Percentiles rank a stretch among this genome's conserved stretches.
These are phyloP conservation scores for Panulirus ornatus DNA, from an alignment of 1,140 invertebrate genomes.

Conservation along the genomic window DNA sequence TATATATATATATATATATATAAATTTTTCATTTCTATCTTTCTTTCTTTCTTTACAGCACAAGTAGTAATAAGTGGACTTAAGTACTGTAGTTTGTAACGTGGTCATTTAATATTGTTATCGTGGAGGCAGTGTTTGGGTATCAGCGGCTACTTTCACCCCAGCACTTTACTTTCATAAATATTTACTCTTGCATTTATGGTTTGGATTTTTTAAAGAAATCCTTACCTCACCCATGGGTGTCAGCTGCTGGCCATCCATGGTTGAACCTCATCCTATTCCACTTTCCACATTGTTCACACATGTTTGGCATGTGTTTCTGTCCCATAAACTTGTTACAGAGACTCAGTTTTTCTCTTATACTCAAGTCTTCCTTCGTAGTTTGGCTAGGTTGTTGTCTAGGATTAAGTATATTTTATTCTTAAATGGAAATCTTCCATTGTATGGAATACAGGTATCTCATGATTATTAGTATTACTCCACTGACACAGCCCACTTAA, in stretches of 20 bases:
- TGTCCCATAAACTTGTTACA: background rate
- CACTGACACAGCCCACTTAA: too few relatives aligned
- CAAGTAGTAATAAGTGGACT: too few relatives aligned
- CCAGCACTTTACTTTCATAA: background rate
- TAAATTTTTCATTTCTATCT: too few relatives aligned
- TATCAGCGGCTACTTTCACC: background rate
- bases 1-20: too few relatives aligned
- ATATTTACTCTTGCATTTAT: background rate
- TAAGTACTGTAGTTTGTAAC: background rate
- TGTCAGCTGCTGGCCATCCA: conserved; percentile 39
- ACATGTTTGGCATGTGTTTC: background rate
- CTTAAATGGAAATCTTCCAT: background rate
- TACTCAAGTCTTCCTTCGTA: background rate
- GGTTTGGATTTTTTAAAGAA: background rate
- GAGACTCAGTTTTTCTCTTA: background rate
- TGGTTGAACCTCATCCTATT: background rate
- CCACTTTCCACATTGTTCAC: background rate
- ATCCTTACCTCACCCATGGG: background rate
- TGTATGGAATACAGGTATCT: background rate
- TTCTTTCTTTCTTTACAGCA: too few relatives aligned
- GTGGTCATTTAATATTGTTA: background rate
- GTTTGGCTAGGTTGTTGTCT: background rate
- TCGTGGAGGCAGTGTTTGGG: background rate
- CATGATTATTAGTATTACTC: background rate
- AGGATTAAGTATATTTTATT: background rate